Conservation (phyloP, 2,113 vertebrate genomes). For the Chlorocebus sabaeus region DNA sequence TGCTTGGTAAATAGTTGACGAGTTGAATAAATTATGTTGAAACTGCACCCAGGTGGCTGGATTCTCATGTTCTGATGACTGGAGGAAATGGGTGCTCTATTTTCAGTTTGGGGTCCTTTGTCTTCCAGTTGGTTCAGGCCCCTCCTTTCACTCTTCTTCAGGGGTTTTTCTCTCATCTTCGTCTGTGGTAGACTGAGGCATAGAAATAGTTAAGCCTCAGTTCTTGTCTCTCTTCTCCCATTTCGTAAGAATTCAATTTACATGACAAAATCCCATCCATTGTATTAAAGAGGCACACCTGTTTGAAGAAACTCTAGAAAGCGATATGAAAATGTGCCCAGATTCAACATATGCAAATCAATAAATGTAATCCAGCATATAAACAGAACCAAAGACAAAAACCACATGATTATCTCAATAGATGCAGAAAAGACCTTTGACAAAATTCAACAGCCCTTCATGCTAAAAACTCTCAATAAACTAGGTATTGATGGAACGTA, state of each 20-base stretch:
- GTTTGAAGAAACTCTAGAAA: neutral
- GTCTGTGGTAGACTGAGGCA: neutral
- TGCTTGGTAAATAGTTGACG: conserved; percentile 40
- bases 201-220: neutral
- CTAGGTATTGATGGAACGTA: no score
- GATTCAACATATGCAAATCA: no score
- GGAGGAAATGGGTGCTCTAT: neutral
- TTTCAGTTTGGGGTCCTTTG: neutral
- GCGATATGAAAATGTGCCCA: neutral
- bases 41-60: conserved; percentile 45
- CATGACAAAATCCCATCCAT: neutral
- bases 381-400: no score
- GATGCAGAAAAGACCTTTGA: no score
- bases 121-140: neutral
- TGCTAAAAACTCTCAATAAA: no score
- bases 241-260: conserved; percentile 2
- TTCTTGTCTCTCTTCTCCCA: neutral
- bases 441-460: no score
- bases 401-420: no score
- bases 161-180: neutral
- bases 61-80: neutral
- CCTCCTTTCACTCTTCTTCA: neutral
- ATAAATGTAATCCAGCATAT: no score
- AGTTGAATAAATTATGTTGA: conserved; percentile 57
- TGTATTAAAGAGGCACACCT: neutral